A percentile compares a stretch with the other conserved stretches of the same genome.
These are phyloP conservation scores for Diadromus collaris DNA, from an alignment of 2,888 invertebrate genomes.

Conservation along the genomic window DNA sequence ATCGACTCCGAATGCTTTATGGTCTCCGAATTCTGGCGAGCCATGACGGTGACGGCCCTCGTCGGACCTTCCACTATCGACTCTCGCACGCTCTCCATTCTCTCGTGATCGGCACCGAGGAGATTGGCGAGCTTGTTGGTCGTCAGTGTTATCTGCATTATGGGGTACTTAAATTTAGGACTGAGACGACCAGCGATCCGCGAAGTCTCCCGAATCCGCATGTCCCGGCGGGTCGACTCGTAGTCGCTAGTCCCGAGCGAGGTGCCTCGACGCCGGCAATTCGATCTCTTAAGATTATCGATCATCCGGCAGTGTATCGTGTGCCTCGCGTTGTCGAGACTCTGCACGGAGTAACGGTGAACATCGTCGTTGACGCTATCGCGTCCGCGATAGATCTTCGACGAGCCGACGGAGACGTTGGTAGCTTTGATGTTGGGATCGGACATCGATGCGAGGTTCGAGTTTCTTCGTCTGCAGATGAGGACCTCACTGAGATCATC, in stretches of 20 bases:
- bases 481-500: constrained; percentile 60
- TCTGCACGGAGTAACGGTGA: constrained; percentile 71
- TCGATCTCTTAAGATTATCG: constrained; percentile 36
- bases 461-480: constrained; percentile 64
- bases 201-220: background rate
- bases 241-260: constrained; percentile 52
- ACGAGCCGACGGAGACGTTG: constrained; percentile 54
- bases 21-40: constrained; percentile 62
- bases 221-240: background rate
- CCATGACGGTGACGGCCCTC: constrained; percentile 47
- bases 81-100: constrained; percentile 37
- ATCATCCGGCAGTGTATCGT: constrained; percentile 47
- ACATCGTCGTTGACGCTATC: constrained; percentile 34
- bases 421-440: constrained; percentile 75
- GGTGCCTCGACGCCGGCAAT: constrained; percentile 45
- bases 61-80: constrained; percentile 43
- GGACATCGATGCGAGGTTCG: constrained; percentile 74
- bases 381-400: constrained; percentile 57
- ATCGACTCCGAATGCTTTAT: constrained; percentile 71
- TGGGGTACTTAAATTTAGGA: constrained; percentile 48
- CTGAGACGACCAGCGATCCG: constrained; percentile 1
- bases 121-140: constrained; percentile 71
- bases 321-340: constrained; percentile 66
- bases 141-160: constrained; percentile 70
- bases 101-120: constrained; percentile 59